Conservation (phyloP, 2,113 vertebrate genomes). For the Sterna hirundo region DNA sequence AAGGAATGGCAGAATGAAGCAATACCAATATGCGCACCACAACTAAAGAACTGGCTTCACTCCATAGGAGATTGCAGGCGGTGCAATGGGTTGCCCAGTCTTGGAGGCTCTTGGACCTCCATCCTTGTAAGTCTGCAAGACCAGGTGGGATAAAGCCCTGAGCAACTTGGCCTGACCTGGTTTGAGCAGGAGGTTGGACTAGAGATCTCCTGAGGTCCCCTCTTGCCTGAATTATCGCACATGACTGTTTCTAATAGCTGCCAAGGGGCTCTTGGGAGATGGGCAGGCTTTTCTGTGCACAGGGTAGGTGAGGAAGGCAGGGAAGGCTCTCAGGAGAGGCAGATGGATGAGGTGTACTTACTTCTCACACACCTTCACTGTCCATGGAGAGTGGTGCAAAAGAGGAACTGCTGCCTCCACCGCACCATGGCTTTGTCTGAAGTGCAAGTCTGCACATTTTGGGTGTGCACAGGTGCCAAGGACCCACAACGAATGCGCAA, state of each 20-base stretch:
- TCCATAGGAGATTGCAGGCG: neutral
- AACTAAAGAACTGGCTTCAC: neutral
- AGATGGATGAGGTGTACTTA: neutral
- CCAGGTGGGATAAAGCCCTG: neutral
- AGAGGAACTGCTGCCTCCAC: neutral
- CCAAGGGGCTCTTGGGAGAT: neutral
- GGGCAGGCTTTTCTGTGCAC: neutral
- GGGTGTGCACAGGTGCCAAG: neutral
- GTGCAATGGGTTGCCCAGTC: neutral
- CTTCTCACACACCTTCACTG: neutral
- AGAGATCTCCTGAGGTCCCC: neutral
- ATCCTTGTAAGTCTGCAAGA: neutral
- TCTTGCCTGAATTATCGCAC: neutral
- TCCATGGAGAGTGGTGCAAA: neutral
- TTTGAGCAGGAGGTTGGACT: neutral
- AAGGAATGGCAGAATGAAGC: neutral
- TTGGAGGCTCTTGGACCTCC: neutral
- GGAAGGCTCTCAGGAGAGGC: neutral
- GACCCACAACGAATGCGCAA: accelerated
- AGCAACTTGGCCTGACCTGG: neutral
- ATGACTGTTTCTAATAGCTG: neutral
- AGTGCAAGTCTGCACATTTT: neutral
- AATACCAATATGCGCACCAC: neutral
- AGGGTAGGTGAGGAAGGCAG: neutral
- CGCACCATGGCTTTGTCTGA: accelerated